Evolutionary conservation across 1,140 invertebrate genomes (phyloP).

Genomic region (Sycophila sp.): DNA sequence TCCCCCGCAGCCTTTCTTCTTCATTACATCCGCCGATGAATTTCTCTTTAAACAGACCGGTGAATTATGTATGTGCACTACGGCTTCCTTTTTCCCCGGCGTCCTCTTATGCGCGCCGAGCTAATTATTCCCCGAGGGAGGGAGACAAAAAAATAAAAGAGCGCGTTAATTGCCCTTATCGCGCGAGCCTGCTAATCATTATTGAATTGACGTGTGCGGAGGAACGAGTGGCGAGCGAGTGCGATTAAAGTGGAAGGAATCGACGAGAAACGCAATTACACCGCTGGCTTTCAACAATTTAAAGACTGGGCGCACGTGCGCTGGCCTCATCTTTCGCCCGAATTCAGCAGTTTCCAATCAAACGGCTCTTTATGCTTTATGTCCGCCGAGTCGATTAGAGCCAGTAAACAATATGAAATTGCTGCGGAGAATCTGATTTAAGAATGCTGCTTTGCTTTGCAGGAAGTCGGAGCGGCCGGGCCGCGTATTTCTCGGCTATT

Average conservation of each 20-base stretch:
- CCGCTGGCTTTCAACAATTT: conserved; percentile 34
- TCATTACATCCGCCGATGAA: conserved; percentile 23
- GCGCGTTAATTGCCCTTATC: conserved; percentile 37
- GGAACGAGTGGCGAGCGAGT: neutral
- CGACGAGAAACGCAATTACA: conserved; percentile 33
- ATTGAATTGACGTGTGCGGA: conserved; percentile 32
- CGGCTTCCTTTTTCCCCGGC: neutral
- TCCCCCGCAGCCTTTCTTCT: neutral
- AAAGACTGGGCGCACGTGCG: conserved; percentile 24
- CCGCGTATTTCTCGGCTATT: conserved; percentile 56
- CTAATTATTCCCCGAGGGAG: conserved; percentile 31
- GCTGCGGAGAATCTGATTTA: too few relatives aligned
- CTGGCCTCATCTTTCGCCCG: too few relatives aligned
- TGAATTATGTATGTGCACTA: conserved; percentile 22
- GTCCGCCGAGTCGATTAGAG: too few relatives aligned
- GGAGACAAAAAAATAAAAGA: conserved; percentile 39
- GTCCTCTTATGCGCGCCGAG: neutral
- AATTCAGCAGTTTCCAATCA: too few relatives aligned
- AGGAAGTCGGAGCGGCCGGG: conserved; percentile 49
- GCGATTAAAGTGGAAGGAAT: conserved; percentile 15
- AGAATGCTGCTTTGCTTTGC: neutral
- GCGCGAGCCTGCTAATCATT: conserved; percentile 34
- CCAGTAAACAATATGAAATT: too few relatives aligned
- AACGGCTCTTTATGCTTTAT: too few relatives aligned
- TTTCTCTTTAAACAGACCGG: conserved; percentile 20